Base-by-base conservation (phyloP, 2,888 invertebrate genomes). In the Syritta pipiens region DNA sequence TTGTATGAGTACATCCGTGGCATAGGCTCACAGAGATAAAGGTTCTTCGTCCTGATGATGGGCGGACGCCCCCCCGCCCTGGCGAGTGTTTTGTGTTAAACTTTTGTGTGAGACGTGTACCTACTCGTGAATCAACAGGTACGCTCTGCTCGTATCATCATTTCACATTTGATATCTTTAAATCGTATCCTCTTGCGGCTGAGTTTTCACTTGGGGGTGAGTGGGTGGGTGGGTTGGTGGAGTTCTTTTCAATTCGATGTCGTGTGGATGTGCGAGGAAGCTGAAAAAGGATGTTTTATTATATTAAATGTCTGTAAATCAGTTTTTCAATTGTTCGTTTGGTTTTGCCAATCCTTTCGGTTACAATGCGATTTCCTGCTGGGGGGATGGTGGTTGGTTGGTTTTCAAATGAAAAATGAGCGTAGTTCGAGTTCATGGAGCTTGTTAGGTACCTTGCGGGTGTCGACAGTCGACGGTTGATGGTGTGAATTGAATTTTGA, bases 291-390 rank as follows among this genome's bases (percentile, higher is more conserved):
- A 77, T 72, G 79, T 67, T 79, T 67, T 79, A 74, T 79, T 79
- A 62, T 79, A 79, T 79, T 72, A 79, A 72, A 79, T 72, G 71
- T 79, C 79, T 79, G 79, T 74, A 74, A 79, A 79, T 79, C 68
- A 68, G 72, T 79, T 74, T 71, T 74, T 72, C 72, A 77, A 65
- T 77, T 72, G 77, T 65, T 30, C 7, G 28, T 65, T 65, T 72
- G 71, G 72, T 65, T 77, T 72, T 71, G 51, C 71, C 71, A 76
- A 69, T 76, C 76, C 62, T 55, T 22, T 19, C 10, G 40, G 57
- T 40, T 37, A 51, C 63, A 65, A 71, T 71, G 49, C 24, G 57
- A 71, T 76, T 57, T 77, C 71, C 63, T 77, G 63, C 44, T 59
- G 49, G n/a, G n/a, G n/a, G n/a, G n/a, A n/a, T n/a, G n/a, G n/a